Conservation (phyloP, 2,888 invertebrate genomes). For the Aphelenchoides bicaudatus region DNA sequence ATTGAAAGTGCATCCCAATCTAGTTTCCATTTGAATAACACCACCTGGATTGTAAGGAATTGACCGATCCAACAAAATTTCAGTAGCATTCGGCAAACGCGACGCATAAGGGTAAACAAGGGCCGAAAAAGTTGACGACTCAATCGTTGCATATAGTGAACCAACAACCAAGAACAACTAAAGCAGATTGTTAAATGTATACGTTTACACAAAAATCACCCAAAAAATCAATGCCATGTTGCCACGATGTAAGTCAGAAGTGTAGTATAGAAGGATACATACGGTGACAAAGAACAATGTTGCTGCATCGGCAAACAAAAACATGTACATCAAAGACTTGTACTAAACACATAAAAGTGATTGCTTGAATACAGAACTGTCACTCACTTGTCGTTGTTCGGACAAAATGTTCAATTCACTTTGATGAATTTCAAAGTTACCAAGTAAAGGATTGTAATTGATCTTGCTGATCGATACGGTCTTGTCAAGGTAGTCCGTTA, state of each 20-base stretch:
- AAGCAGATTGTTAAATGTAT: conserved; percentile 17
- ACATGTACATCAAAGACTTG: conserved; percentile 49
- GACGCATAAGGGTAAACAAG: conserved; percentile 41
- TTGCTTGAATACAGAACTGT: neutral
- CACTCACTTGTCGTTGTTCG: conserved; percentile 44
- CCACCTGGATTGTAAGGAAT: conserved; percentile 58
- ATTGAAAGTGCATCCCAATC: conserved; percentile 56
- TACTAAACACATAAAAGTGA: conserved; percentile 41
- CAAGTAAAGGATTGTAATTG: conserved; percentile 49
- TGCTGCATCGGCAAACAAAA: conserved; percentile 47
- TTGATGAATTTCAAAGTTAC: conserved; percentile 46
- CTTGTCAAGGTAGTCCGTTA: conserved; percentile 53
- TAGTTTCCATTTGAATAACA: conserved; percentile 46
- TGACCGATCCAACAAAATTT: conserved; percentile 51
- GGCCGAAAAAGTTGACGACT: conserved; percentile 46
- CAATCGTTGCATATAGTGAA: conserved; percentile 40
- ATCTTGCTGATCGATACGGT: conserved; percentile 58
- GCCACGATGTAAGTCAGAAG: conserved; percentile 39
- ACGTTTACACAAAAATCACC: conserved; percentile 40
- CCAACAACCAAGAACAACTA: conserved; percentile 42
- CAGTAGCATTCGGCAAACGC: conserved; percentile 47
- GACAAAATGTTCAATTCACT: conserved; percentile 44
- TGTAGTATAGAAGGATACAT: conserved; percentile 47
- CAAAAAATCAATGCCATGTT: conserved; percentile 47
- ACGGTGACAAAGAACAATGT: conserved; percentile 43